Conservation (phyloP, 2,113 vertebrate genomes). For the Solea senegalensis region DNA sequence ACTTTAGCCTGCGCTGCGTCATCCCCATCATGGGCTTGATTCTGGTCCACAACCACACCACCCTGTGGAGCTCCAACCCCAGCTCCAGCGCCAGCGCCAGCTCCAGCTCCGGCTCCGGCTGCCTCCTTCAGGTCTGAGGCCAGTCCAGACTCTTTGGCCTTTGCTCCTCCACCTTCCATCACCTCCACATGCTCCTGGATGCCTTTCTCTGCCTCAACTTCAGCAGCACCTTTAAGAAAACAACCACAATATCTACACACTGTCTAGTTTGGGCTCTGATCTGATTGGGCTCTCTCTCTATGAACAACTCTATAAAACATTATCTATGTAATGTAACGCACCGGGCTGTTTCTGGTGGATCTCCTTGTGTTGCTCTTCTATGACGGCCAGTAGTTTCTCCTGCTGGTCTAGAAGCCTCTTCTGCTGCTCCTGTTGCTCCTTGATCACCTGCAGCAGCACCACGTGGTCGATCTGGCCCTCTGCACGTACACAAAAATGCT, state of each 20-base stretch:
- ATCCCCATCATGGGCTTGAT: conserved; percentile 35
- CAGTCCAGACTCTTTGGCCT: conserved; percentile 54
- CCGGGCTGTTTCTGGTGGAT: conserved; percentile 89
- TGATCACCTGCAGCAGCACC: conserved; percentile 91
- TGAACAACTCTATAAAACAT: too few species aligned
- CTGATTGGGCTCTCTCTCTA: too few species aligned
- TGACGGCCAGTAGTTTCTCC: conserved; percentile 92
- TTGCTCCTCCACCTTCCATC: conserved; percentile 63
- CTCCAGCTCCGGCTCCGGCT: conserved; percentile 31
- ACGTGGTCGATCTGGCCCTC: conserved; percentile 92
- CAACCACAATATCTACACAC: background rate
- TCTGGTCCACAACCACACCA: conserved; percentile 37
- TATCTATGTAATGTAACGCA: conserved; percentile 11
- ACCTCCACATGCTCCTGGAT: conserved; percentile 49
- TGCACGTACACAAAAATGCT: conserved; percentile 49
- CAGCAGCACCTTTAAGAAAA: conserved; percentile 57
- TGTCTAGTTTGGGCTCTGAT: too few species aligned
- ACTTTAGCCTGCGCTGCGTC: conserved; percentile 28
- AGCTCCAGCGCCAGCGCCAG: conserved; percentile 32
- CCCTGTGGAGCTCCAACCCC: conserved; percentile 34
- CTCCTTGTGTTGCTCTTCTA: conserved; percentile 97
- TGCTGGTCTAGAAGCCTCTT: conserved; percentile 97
- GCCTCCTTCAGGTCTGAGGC: conserved; percentile 40
- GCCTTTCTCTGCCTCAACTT: conserved; percentile 64
- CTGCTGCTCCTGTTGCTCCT: conserved; percentile 95